Evolutionary conservation across 2,888 invertebrate genomes (phyloP), one percentile per base, ranked within the genome.

Genomic region (Drosophila eohydei): DNA sequence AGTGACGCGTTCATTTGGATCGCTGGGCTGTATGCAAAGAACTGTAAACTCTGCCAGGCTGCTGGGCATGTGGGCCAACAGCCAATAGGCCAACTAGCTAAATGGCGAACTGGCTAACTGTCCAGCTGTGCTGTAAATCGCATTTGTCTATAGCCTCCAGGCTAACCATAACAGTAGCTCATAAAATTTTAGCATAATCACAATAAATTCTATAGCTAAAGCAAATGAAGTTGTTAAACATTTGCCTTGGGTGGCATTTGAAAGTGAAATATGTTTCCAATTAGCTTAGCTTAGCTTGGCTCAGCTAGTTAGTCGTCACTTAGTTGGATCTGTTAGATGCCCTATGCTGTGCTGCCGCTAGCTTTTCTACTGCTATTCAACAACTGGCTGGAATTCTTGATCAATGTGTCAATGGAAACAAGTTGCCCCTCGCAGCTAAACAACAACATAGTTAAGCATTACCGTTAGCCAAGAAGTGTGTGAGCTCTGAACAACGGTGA

Each of bases 151-250:
- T 51, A 61, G 68, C 87, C 70, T 52, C 14, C 26, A 16, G 73
- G 67, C 67, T 32, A 50, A 34, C 61, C 69, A 75, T 83, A 87
- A 78, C 84, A 87, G 84, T 87, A 83, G 83, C 88, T 66, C 83
- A 64, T 83, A 73, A 83, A 85, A 85, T 70, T 73, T 88, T 71
- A 80, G 71, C 86, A 82, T 82, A 88, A 83, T 82, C 62, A 60
- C 68, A 16, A 12, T 12, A 64, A 68, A 74, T 80, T 81, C 80
- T 73, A 58, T 48, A 43, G 56, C 69, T 34, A 46, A 32, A 50
- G 46, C 34, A 63, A 71, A 87, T 83, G 26, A 77, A 81, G 85
- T 76, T 79, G 64, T 87, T 66, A 73, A 70, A 52, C 2, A 0
- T 2, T 58, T 46, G 56, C 38, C 9, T 34, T 28, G 43, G 51